Percentiles rank a stretch among this genome's conserved stretches.
phyloP scores from a whole-genome alignment of 1,140 invertebrate genomes.

The Aporrectodea caliginosa region DNA sequence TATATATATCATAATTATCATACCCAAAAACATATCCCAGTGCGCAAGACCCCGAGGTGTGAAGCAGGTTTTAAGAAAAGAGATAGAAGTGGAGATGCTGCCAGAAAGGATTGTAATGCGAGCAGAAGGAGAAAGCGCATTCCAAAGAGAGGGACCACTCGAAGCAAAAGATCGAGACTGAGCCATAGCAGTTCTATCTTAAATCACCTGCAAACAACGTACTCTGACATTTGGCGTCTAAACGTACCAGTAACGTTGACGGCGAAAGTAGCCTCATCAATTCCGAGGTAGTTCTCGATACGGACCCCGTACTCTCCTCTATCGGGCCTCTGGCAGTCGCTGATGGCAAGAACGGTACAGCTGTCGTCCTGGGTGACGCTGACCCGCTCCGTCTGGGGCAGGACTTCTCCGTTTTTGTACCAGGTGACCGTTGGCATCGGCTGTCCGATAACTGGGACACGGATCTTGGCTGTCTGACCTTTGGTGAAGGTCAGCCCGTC shows the following conservation, averaged over 20 bases:
- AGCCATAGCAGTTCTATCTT: too few species aligned
- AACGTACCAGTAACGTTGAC: slow-evolving; percentile 86
- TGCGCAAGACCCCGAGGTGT: not conserved
- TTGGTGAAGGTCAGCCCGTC: slow-evolving; percentile 95
- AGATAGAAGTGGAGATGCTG: too few species aligned
- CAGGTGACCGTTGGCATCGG: slow-evolving; percentile 89
- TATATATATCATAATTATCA: not conserved
- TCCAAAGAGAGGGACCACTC: too few species aligned
- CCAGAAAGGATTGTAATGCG: too few species aligned
- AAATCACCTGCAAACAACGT: too few species aligned
- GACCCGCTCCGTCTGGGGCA: slow-evolving; percentile 70
- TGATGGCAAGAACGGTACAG: slow-evolving; percentile 87
- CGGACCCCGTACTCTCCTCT: slow-evolving; percentile 87
- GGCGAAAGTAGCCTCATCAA: slow-evolving; percentile 86
- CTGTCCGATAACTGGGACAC: slow-evolving; percentile 94
- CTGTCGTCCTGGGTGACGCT: slow-evolving; percentile 75
- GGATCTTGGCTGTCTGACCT: slow-evolving; percentile 93
- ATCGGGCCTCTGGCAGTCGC: slow-evolving; percentile 85
- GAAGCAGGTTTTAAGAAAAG: not conserved
- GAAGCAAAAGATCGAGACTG: too few species aligned
- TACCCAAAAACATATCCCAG: not conserved
- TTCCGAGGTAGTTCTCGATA: slow-evolving; percentile 94
- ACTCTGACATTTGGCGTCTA: too few species aligned
- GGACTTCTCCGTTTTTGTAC: slow-evolving; percentile 85
- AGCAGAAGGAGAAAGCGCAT: too few species aligned